Evolutionary conservation across 2,888 invertebrate genomes (phyloP), one percentile per base, ranked within the genome.

Genomic region (Blastobasis adustella): DNA sequence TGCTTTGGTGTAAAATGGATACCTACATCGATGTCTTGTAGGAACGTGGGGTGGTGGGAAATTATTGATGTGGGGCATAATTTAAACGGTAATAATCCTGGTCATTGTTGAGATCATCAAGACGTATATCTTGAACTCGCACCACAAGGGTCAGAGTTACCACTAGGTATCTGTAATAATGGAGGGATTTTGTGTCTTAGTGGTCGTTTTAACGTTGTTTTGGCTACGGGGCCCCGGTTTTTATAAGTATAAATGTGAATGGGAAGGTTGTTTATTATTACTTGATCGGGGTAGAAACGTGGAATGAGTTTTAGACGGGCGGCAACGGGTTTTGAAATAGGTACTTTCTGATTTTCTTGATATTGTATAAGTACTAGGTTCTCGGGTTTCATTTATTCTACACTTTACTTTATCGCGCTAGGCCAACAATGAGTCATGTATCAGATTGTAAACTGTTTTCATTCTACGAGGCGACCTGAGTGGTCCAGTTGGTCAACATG

Each of bases 1-100:
- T 46, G n/a, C 51, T 53, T 6, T 45, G 37, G 41, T 54, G 50
- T 9, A 60, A 53, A 6, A 23, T 23, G 1, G 23, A 54, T 53
- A 6, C 53, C 40, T n/a, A 61, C 43, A 40, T 57, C 37, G 39
- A 53, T 49, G 23, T 49, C 54, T 23, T 61, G 58, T 45, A 61
- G 9, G 10, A 59, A 58, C 5, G 55, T 52, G 49, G 58, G 61
- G 23, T 51, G 47, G 6, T 61, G 56, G 3, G 55, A 49, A 5
- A 51, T 49, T 0, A 59, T 36, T 37, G 47, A 53, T 10, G 46
- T 46, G 9, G 47, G 40, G 48, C 56, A 56, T 41, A 56, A 47
- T 49, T 48, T 52, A 36, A 52, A 57, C 0, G 55, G 58, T 10
- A 56, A 46, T 10, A 58, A 37, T 52, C 57, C 54, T 5, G 54